Evolutionary conservation across 2,888 invertebrate genomes (phyloP).

Genomic region (Nomada lathburiana): DNA sequence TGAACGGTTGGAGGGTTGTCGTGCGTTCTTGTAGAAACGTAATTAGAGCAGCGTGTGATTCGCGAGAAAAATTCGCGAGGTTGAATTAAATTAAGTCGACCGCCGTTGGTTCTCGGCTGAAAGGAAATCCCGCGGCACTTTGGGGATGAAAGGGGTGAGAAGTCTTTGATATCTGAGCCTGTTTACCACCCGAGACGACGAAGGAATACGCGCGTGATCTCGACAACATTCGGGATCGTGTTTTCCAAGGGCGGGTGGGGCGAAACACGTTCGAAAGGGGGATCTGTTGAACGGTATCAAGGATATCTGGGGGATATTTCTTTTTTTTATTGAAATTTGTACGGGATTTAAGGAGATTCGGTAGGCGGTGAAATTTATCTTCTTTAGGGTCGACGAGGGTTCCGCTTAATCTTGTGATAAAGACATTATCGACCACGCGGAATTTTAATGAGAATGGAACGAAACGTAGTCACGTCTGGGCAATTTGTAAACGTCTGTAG

Average conservation of each 20-base stretch:
- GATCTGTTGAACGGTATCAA: not conserved
- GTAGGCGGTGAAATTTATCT: not conserved
- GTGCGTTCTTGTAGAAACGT: no score
- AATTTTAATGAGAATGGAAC: not conserved
- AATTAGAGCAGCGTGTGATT: no score
- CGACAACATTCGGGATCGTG: not conserved
- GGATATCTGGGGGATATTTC: conserved; percentile 6
- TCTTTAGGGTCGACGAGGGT: conserved; percentile 16
- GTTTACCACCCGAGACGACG: not conserved
- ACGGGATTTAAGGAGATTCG: not conserved
- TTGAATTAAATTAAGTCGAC: no score
- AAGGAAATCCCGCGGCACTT: not conserved
- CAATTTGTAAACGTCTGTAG: not conserved
- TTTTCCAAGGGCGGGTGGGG: not conserved
- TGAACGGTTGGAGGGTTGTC: no score
- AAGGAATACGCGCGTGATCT: conserved; percentile 5
- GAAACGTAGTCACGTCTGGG: not conserved
- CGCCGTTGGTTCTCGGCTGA: no score
- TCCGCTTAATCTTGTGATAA: not conserved
- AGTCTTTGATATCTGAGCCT: not conserved
- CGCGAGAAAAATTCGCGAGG: no score
- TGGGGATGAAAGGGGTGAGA: conserved; percentile 1
- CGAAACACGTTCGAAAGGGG: not conserved
- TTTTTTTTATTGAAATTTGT: not conserved
- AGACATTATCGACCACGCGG: conserved; percentile 1